A percentile compares a stretch with the other conserved stretches of the same genome.
These are phyloP conservation scores for Neopelma chrysocephalum DNA, from an alignment of 2,797 vertebrate genomes.

Conservation along the genomic window DNA sequence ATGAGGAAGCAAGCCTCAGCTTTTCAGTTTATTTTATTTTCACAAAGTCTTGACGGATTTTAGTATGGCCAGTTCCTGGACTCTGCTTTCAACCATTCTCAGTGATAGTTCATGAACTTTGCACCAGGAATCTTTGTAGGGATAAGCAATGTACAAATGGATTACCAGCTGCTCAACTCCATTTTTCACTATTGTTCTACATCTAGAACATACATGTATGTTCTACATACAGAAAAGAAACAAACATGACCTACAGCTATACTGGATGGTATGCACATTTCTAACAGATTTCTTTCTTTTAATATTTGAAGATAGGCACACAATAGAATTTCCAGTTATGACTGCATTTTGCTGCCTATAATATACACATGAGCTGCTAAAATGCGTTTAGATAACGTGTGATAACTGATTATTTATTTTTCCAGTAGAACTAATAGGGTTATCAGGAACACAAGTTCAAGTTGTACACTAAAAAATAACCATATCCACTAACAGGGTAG, in stretches of 20 bases:
- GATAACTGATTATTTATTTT: background rate
- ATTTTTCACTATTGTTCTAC: background rate
- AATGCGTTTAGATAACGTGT: background rate
- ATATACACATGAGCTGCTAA: background rate
- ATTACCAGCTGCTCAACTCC: background rate
- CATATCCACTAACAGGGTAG: background rate
- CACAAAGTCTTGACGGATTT: background rate
- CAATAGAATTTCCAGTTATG: background rate
- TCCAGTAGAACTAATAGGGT: background rate
- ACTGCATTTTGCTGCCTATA: background rate
- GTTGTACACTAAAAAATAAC: background rate
- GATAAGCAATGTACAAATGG: background rate
- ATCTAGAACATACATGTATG: no score
- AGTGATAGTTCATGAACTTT: background rate
- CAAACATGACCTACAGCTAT: background rate
- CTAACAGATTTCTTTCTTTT: background rate
- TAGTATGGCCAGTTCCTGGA: background rate
- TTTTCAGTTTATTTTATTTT: background rate
- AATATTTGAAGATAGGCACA: background rate
- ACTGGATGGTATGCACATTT: accelerated
- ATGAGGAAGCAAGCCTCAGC: background rate
- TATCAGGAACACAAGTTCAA: background rate
- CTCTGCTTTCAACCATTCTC: background rate
- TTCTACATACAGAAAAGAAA: background rate
- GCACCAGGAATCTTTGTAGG: background rate